Percentiles rank a stretch among this genome's conserved stretches.
phyloP scores from a whole-genome alignment of 1,140 invertebrate genomes.

The Tetranychus urticae region DNA sequence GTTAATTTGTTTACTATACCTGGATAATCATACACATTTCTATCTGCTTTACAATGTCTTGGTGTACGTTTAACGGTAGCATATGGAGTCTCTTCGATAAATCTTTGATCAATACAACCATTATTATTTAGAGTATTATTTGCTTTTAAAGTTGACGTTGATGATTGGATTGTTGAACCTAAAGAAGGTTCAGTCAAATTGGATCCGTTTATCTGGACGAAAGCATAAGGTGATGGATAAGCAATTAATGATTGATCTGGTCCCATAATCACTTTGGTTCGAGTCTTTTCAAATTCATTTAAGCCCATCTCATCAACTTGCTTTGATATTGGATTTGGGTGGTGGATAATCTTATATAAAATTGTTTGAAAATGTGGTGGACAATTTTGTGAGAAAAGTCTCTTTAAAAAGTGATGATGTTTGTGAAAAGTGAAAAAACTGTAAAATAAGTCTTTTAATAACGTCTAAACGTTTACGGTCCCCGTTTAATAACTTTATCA shows the following conservation, averaged over 20 bases:
- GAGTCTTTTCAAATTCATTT: neutral
- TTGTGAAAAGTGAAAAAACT: too few species aligned
- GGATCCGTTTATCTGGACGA: neutral
- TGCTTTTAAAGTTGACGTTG: neutral
- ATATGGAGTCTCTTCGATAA: neutral
- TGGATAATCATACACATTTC: neutral
- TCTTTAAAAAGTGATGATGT: too few species aligned
- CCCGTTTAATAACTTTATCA: too few species aligned
- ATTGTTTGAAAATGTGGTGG: too few species aligned
- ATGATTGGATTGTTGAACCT: too few species aligned
- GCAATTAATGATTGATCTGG: neutral
- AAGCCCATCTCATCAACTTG: neutral
- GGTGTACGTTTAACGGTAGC: neutral
- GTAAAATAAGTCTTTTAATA: too few species aligned
- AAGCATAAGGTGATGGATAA: neutral
- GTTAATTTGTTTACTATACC: neutral
- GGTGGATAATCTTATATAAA: too few species aligned
- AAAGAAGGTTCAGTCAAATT: too few species aligned
- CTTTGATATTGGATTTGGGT: too few species aligned
- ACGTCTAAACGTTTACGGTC: too few species aligned
- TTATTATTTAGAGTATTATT: neutral
- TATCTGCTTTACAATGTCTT: neutral
- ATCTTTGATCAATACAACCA: neutral
- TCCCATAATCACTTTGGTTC: neutral
- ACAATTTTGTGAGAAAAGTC: too few species aligned